phyloP scores from a whole-genome alignment of 2,888 invertebrate species.

The Andrena camellia region DNA sequence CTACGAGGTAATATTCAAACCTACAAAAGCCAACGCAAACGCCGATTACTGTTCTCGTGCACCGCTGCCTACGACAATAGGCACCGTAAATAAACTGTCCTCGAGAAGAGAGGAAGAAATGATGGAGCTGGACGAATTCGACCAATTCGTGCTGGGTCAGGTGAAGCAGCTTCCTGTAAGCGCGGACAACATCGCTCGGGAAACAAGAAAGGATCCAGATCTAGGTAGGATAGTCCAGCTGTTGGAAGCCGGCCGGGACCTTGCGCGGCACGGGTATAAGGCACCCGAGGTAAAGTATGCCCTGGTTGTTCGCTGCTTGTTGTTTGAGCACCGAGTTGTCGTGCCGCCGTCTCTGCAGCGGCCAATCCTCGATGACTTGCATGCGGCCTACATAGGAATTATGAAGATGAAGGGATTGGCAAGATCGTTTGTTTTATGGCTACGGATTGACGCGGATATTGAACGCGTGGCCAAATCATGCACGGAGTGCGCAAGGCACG shows the following conservation, averaged over 20 bases:
- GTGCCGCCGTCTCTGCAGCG: not conserved
- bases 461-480: not conserved
- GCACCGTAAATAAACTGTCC: not conserved
- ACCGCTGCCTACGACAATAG: not conserved
- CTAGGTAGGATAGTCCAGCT: not conserved
- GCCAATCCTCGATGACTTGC: not conserved
- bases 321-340: not conserved
- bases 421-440: not conserved
- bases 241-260: not conserved
- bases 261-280: not conserved
- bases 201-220: not conserved
- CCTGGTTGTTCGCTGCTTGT: not conserved
- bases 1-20: not conserved
- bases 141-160: not conserved
- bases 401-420: not conserved
- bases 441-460: not conserved
- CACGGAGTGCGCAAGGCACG: not conserved
- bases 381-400: not conserved
- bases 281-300: not conserved
- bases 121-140: not conserved
- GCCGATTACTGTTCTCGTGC: not conserved
- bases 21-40: not conserved
- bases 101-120: not conserved
- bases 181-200: not conserved
- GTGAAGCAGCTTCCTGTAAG: not conserved